Evolutionary conservation across 1,140 invertebrate genomes (phyloP).

Genomic region (Cotesia glomerata): DNA sequence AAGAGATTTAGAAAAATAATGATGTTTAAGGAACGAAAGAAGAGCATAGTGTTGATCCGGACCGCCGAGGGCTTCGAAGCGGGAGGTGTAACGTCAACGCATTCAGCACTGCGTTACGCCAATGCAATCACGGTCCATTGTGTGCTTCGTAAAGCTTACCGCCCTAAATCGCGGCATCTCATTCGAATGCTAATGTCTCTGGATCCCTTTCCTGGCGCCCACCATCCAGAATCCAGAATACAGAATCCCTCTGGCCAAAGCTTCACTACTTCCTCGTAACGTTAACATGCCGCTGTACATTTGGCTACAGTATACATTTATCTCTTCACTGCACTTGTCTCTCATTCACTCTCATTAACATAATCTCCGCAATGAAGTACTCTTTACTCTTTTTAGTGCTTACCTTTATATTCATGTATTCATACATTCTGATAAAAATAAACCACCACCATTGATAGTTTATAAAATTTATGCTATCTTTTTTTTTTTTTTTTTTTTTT

Average conservation of each 20-base stretch:
- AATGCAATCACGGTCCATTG: constrained; percentile 49
- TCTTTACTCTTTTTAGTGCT: no score
- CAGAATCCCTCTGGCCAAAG: not conserved
- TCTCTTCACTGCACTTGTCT: not conserved
- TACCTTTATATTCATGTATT: no score
- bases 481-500: no score
- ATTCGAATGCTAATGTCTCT: constrained; percentile 49
- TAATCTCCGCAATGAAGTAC: not conserved
- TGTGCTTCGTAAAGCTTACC: constrained; percentile 27
- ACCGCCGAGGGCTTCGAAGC: not conserved
- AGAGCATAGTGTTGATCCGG: no score
- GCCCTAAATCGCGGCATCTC: constrained; percentile 40
- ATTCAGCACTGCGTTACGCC: constrained; percentile 45
- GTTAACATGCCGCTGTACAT: constrained; percentile 10
- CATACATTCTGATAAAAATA: no score
- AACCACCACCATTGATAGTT: no score
- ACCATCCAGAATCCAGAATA: not conserved
- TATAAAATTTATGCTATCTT: no score
- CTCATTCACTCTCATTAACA: not conserved
- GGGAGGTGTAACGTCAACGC: constrained; percentile 24
- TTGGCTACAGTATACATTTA: not conserved
- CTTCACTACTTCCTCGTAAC: not conserved
- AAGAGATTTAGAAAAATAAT: no score
- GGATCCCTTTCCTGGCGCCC: constrained; percentile 10
- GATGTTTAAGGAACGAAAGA: no score